These are phyloP conservation scores for Passer domesticus DNA, from an alignment of 2,113 vertebrate species.

Conservation along the genomic window DNA sequence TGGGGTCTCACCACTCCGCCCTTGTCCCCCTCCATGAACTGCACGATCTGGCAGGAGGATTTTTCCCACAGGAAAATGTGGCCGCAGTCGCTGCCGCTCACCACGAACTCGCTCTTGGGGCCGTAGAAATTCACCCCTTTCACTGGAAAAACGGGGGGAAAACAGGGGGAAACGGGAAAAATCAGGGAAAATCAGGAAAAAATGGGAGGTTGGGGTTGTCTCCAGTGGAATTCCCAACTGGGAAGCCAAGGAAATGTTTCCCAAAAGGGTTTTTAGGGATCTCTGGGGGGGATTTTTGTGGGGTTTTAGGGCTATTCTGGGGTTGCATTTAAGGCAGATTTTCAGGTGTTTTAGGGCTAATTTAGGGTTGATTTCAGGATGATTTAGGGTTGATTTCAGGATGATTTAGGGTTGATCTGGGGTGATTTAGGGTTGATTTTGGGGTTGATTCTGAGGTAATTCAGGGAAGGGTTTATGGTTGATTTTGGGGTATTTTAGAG, in stretches of 20 bases:
- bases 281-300: not conserved
- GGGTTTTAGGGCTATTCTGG: not conserved
- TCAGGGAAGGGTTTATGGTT: too few species aligned
- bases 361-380: not conserved
- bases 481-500: too few species aligned
- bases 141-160: not conserved
- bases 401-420: not conserved
- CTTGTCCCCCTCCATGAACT: slow-evolving; percentile 94
- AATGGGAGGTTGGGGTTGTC: not conserved
- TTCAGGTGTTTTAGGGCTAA: not conserved
- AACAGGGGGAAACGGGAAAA: not conserved
- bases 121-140: not conserved
- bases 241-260: not conserved
- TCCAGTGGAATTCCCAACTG: not conserved
- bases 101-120: slow-evolving; percentile 62
- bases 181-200: too few species aligned
- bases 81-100: slow-evolving; percentile 89
- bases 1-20: slow-evolving; percentile 90
- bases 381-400: not conserved
- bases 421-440: not conserved
- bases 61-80: slow-evolving; percentile 84
- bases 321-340: not conserved
- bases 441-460: too few species aligned
- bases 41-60: slow-evolving; percentile 89
- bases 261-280: not conserved